These are phyloP conservation scores for Megaptera novaeangliae DNA, from an alignment of 2,113 vertebrate genomes.

Conservation along the genomic window DNA sequence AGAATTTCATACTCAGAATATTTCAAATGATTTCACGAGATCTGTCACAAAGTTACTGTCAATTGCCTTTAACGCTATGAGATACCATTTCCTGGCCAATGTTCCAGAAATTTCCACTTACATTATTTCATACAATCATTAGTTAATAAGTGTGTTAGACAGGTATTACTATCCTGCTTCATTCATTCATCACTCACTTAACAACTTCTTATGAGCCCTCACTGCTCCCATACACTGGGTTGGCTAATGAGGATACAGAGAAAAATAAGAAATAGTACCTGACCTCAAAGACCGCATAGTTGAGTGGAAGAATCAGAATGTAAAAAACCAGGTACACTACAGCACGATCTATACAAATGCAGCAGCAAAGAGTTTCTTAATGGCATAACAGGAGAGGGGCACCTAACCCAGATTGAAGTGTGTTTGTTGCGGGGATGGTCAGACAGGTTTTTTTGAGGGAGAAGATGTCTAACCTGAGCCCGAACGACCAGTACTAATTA, in stretches of 20 bases:
- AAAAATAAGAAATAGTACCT: neutral
- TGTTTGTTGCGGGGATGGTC: neutral
- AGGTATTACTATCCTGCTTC: neutral
- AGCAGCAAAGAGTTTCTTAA: neutral
- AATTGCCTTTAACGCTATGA: neutral
- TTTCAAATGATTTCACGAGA: slow-evolving; percentile 20
- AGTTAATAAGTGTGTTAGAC: neutral
- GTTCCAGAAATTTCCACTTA: neutral
- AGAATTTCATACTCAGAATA: slow-evolving; percentile 16
- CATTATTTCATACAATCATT: neutral
- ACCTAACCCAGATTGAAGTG: neutral
- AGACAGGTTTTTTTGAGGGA: neutral
- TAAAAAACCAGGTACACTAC: neutral
- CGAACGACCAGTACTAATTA: neutral
- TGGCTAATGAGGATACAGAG: neutral
- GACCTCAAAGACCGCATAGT: neutral
- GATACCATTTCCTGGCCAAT: neutral
- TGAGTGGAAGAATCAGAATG: neutral
- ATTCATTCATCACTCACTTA: slow-evolving; percentile 8
- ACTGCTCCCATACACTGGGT: neutral
- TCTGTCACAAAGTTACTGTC: neutral
- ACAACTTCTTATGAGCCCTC: neutral
- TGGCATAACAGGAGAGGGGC: neutral
- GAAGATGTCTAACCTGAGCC: neutral
- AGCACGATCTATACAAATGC: neutral